Conservation (phyloP, 2,888 invertebrate species). For the Phengaris arion region DNA sequence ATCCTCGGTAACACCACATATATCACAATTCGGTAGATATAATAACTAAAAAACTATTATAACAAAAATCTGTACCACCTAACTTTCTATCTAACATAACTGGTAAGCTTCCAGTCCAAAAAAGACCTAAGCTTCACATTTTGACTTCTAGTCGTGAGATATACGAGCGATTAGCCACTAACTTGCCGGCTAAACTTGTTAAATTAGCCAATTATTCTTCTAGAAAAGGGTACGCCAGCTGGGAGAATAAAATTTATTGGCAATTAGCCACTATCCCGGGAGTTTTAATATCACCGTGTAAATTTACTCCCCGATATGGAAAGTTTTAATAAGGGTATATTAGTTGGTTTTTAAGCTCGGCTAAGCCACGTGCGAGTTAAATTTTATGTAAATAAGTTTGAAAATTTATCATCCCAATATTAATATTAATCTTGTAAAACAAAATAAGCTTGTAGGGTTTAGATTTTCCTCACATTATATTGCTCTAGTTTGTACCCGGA, state of each 20-base stretch:
- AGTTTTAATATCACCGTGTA: conserved; percentile 13
- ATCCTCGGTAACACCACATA: no score
- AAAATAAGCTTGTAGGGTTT: no score
- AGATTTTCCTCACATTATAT: no score
- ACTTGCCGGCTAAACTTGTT: conserved; percentile 17
- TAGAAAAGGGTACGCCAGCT: conserved; percentile 26
- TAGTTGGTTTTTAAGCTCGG: conserved; percentile 8
- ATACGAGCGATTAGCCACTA: conserved; percentile 9
- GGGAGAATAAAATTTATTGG: conserved; percentile 27
- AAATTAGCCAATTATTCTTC: conserved; percentile 23
- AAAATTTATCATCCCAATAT: no score
- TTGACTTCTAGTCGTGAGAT: conserved; percentile 12
- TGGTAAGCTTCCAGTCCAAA: not conserved
- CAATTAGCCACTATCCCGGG: conserved; percentile 23
- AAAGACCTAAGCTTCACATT: not conserved
- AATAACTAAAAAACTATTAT: no score
- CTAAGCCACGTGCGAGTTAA: not conserved
- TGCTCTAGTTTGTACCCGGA: no score
- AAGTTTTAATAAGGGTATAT: conserved; percentile 16
- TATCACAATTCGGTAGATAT: no score
- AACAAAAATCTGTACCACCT: no score
- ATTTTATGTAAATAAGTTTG: not conserved
- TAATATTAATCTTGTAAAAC: no score
- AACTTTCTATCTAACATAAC: not conserved
- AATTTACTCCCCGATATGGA: not conserved